Percentiles rank a stretch among this genome's conserved stretches.
Evolutionary conservation across 2,797 vertebrate species (phyloP).

Genomic region (Neosilurus hyrtlii): DNA sequence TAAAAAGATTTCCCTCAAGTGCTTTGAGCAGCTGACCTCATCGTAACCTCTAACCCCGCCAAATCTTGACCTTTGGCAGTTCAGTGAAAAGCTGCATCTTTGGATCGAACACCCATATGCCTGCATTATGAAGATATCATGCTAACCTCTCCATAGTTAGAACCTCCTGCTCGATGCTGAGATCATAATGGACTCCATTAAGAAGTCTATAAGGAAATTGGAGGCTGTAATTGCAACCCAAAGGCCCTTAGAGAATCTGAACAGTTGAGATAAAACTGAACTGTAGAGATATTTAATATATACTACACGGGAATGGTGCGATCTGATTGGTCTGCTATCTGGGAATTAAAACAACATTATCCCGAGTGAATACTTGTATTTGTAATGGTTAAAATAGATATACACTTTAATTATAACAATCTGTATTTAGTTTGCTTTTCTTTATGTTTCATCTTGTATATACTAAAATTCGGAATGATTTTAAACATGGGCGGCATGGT

Average conservation of each 20-base stretch:
- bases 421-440: no score
- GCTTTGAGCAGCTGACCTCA: constrained; percentile 29
- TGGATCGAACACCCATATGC: constrained; percentile 28
- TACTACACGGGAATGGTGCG: no score
- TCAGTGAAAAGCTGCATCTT: constrained; percentile 34
- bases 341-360: no score
- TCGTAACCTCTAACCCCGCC: constrained; percentile 20
- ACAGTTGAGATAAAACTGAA: not conserved
- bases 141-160: not conserved
- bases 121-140: constrained; percentile 41
- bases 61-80: constrained; percentile 47
- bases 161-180: constrained; percentile 2
- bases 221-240: not conserved
- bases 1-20: constrained; percentile 35
- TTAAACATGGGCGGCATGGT: no score
- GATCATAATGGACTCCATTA: constrained; percentile 26
- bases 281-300: not conserved
- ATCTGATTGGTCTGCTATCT: no score
- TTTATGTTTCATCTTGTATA: no score
- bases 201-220: constrained; percentile 5
- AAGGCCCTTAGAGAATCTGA: not conserved
- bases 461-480: no score
- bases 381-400: no score
- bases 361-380: no score
- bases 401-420: no score